Evolutionary conservation across 2,113 vertebrate species (phyloP).

Genomic region (Oreocharis arfaki): DNA sequence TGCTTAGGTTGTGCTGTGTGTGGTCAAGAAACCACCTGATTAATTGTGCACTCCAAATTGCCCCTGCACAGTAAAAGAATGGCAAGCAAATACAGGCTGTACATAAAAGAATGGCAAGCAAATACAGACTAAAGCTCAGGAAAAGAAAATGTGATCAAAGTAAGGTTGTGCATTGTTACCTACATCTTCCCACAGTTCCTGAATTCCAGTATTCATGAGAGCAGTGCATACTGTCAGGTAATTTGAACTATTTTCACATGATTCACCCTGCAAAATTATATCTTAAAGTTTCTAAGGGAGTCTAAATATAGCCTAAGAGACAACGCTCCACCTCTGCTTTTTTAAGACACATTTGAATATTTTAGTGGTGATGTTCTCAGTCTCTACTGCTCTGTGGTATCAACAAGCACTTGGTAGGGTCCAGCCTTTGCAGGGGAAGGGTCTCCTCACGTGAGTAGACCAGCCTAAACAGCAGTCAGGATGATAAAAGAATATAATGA

Average conservation of each 20-base stretch:
- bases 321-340: neutral
- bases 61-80: neutral
- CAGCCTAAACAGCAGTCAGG: neutral
- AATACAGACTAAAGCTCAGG: neutral
- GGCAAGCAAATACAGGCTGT: neutral
- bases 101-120: neutral
- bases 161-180: neutral
- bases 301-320: neutral
- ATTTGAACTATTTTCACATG: neutral
- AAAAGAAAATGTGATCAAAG: neutral
- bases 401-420: neutral
- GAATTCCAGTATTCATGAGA: neutral
- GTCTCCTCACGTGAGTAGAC: neutral
- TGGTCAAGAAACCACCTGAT: neutral
- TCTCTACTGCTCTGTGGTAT: neutral
- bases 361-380: neutral
- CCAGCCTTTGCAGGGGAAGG: neutral
- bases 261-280: neutral
- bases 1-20: neutral
- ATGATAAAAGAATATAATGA: neutral
- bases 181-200: neutral
- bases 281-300: conserved; percentile 10
- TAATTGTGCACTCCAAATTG: neutral
- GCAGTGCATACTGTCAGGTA: neutral
- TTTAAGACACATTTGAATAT: neutral